These are phyloP conservation scores for Manis javanica DNA, from an alignment of 2,797 vertebrate genomes.

Conservation along the genomic window DNA sequence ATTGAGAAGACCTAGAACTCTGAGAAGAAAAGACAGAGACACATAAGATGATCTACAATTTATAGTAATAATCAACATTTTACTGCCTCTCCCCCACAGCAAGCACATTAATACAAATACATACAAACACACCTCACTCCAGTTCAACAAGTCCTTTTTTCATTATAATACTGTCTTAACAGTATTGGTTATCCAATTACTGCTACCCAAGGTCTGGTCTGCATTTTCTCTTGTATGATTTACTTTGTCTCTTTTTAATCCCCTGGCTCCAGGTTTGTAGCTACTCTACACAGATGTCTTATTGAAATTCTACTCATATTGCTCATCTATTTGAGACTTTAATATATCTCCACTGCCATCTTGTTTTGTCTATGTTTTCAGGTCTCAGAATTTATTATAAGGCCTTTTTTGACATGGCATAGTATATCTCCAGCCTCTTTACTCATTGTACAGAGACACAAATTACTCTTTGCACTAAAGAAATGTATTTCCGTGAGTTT, in stretches of 20 bases:
- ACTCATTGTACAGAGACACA: background rate
- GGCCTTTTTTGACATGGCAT: background rate
- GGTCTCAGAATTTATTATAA: background rate
- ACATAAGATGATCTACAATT: background rate
- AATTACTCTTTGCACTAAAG: background rate
- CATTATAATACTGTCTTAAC: background rate
- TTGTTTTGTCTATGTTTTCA: background rate
- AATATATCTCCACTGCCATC: background rate
- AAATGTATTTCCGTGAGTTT: background rate
- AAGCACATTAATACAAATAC: background rate
- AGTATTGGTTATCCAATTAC: background rate
- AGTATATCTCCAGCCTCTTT: background rate
- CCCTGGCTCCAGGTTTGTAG: background rate
- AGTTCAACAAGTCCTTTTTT: background rate
- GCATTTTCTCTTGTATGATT: background rate
- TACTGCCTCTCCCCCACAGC: background rate
- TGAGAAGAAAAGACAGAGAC: background rate
- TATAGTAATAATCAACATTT: background rate
- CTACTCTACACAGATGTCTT: background rate
- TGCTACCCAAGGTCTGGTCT: background rate
- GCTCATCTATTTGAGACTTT: background rate
- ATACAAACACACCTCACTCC: background rate
- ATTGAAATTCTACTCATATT: background rate
- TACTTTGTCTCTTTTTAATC: background rate
- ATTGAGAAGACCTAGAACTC: background rate